phyloP scores from a whole-genome alignment of 2,113 vertebrate genomes.

The Mesocricetus auratus region DNA sequence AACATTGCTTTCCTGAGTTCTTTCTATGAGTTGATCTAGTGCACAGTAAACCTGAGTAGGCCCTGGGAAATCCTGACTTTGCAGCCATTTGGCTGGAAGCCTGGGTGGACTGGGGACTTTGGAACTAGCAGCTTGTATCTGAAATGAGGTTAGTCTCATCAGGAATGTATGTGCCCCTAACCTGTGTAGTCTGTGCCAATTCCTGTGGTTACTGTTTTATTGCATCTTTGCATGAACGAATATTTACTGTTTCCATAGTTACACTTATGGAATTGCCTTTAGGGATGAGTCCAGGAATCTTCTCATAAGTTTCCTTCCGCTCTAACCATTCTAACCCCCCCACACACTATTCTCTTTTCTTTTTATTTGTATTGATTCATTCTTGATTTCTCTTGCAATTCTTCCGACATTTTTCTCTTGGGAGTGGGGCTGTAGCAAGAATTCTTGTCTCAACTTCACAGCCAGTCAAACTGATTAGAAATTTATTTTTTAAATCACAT shows the following conservation, averaged over 20 bases:
- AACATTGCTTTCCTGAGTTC: neutral
- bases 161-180: neutral
- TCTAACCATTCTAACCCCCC: neutral
- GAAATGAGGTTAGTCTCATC: neutral
- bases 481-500: neutral
- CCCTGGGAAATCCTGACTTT: neutral
- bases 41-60: neutral
- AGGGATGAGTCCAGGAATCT: neutral
- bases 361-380: conserved; percentile 1
- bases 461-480: neutral
- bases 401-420: neutral
- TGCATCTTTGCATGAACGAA: neutral
- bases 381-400: neutral
- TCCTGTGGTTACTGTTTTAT: neutral
- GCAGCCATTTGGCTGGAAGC: neutral
- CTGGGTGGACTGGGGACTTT: neutral
- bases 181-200: neutral
- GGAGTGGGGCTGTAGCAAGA: neutral
- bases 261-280: neutral
- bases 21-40: neutral
- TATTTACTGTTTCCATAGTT: neutral
- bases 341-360: neutral
- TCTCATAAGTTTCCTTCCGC: neutral
- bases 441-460: neutral
- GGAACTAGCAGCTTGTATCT: neutral